Conservation (phyloP, 2,888 invertebrate genomes). For the Merodon equestris region DNA sequence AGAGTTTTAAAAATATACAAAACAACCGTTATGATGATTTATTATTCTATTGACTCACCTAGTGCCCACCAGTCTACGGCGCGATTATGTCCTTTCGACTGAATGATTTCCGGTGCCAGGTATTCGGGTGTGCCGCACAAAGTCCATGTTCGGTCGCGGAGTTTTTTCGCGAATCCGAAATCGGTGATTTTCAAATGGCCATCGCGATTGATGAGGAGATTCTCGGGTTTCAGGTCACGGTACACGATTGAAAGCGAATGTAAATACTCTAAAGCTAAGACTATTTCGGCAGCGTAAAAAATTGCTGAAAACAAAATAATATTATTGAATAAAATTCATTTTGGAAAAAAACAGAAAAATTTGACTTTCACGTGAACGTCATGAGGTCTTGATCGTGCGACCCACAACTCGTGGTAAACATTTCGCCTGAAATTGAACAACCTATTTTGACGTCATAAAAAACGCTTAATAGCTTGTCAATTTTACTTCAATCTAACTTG, state of each 20-base stretch:
- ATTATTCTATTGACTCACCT: slow-evolving; percentile 80
- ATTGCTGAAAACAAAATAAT: slow-evolving; percentile 81
- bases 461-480: too few relatives aligned
- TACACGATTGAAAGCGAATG: slow-evolving; percentile 94
- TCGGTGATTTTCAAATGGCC: slow-evolving; percentile 99
- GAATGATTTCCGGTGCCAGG: slow-evolving; percentile 97
- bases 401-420: too few relatives aligned
- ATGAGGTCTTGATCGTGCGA: too few relatives aligned
- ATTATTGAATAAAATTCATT: neutral
- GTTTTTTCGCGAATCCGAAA: slow-evolving; percentile 97
- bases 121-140: slow-evolving; percentile 98
- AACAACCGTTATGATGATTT: too few relatives aligned
- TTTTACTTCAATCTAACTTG: too few relatives aligned
- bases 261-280: slow-evolving; percentile 95
- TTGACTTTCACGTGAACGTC: slow-evolving; percentile 38
- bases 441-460: too few relatives aligned
- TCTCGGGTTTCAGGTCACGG: slow-evolving; percentile 95
- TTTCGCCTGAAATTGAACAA: too few relatives aligned
- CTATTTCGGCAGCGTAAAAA: slow-evolving; percentile 97
- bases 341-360: neutral
- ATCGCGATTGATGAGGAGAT: slow-evolving; percentile 92
- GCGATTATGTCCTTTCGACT: slow-evolving; percentile 98
- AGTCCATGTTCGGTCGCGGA: slow-evolving; percentile 97
- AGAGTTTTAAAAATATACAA: too few relatives aligned
- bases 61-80: slow-evolving; percentile 99